Evolutionary conservation across 30 jellyfish, hydroid and myxozoan species (phyloP).

Genomic region (Nemopilema nomurai): DNA sequence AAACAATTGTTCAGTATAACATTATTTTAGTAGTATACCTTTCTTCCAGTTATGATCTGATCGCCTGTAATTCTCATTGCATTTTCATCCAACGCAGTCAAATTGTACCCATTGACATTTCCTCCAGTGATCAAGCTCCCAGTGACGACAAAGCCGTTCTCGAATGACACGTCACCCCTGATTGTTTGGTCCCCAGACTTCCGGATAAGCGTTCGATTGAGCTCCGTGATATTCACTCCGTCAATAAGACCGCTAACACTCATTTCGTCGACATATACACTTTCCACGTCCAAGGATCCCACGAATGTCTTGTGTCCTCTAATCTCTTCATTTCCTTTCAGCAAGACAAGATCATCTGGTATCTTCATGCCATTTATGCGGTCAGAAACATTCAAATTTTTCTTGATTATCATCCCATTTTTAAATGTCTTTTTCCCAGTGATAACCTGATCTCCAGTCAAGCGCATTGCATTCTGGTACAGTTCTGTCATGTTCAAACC

Average conservation of each 20-base stretch:
- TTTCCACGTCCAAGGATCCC: constrained; percentile 12
- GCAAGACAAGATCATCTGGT: constrained; percentile 60
- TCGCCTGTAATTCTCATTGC: constrained; percentile 77
- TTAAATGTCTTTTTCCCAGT: constrained; percentile 43
- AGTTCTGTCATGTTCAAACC: constrained; percentile 46
- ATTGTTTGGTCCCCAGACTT: constrained; percentile 69
- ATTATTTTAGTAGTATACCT: no score
- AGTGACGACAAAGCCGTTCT: constrained; percentile 26
- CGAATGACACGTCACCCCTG: constrained; percentile 62
- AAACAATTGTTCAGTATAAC: no score
- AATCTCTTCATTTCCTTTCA: constrained; percentile 52
- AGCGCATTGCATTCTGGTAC: constrained; percentile 57
- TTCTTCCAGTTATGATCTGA: constrained; percentile 86
- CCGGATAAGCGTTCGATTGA: constrained; percentile 62
- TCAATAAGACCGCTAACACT: constrained; percentile 66
- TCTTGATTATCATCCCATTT: constrained; percentile 3
- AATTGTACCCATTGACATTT: constrained; percentile 65
- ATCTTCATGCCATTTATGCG: constrained; percentile 33
- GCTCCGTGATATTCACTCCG: constrained; percentile 72
- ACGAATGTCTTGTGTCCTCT: constrained; percentile 58
- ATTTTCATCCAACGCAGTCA: constrained; percentile 49
- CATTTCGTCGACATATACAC: constrained; percentile 47
- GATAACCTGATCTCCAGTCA: constrained; percentile 56
- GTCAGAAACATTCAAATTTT: constrained; percentile 37
- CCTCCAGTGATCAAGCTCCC: constrained; percentile 66